Evolutionary conservation across 2,113 vertebrate species (phyloP).

Genomic region (Cyanocitta stelleri): DNA sequence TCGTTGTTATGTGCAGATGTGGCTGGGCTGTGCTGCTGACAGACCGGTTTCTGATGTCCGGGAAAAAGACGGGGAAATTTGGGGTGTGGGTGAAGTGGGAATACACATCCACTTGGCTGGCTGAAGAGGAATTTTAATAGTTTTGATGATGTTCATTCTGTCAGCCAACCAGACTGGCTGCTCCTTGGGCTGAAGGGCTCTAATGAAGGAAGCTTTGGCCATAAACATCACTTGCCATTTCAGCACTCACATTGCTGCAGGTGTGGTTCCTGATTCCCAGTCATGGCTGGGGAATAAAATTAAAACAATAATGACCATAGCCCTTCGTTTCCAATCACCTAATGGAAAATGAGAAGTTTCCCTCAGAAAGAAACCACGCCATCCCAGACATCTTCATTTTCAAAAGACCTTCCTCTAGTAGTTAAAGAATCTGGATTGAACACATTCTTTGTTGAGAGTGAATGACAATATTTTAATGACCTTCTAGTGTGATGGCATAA

Average conservation of each 20-base stretch:
- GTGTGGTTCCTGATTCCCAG: neutral
- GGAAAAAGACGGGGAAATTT: neutral
- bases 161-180: neutral
- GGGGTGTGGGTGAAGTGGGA: neutral
- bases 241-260: neutral
- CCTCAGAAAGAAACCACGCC: neutral
- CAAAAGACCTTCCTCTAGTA: neutral
- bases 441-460: neutral
- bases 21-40: neutral
- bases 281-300: neutral
- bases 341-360: neutral
- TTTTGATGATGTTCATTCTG: neutral
- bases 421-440: neutral
- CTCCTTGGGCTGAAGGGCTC: neutral
- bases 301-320: neutral
- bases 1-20: neutral
- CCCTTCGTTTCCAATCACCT: neutral
- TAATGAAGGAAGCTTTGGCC: neutral
- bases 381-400: neutral
- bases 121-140: neutral
- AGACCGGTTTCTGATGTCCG: neutral
- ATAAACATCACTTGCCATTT: conserved; percentile 13
- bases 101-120: neutral
- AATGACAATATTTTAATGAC: neutral
- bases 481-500: neutral